Percentiles rank a stretch among this genome's conserved stretches.
phyloP scores from a whole-genome alignment of 2,113 vertebrate species.

The Protobothrops mucrosquamatus region DNA sequence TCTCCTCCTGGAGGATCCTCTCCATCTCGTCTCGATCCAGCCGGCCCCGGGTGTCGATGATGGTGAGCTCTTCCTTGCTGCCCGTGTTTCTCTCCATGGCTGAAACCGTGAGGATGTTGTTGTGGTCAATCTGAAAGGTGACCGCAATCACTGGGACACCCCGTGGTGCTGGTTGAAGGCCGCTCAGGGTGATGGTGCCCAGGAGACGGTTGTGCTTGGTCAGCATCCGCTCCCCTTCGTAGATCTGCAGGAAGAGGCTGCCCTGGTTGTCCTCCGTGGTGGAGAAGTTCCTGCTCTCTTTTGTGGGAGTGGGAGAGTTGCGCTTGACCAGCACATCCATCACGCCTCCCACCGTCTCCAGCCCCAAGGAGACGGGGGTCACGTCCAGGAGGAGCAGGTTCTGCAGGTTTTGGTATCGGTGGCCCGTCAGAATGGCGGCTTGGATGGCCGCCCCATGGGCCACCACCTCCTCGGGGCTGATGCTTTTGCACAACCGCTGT shows the following conservation, averaged over 20 bases:
- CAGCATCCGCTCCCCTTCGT: constrained; percentile 79
- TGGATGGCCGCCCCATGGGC: constrained; percentile 77
- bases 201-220: constrained; percentile 80
- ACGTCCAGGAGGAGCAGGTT: constrained; percentile 77
- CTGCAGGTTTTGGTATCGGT: constrained; percentile 78
- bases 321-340: constrained; percentile 80
- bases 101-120: constrained; percentile 81
- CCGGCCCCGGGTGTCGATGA: constrained; percentile 36
- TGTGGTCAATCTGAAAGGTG: constrained; percentile 79
- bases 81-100: constrained; percentile 79
- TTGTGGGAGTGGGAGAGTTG: constrained; percentile 65
- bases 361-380: constrained; percentile 76
- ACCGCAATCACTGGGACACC: constrained; percentile 80
- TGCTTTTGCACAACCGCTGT: constrained; percentile 70
- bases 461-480: constrained; percentile 75
- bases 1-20: constrained; percentile 37
- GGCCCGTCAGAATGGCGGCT: constrained; percentile 75
- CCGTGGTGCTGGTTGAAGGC: constrained; percentile 78
- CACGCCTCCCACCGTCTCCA: constrained; percentile 78
- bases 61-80: constrained; percentile 30
- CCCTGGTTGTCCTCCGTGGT: constrained; percentile 74
- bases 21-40: constrained; percentile 46
- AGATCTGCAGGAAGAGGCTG: constrained; percentile 77
- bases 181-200: constrained; percentile 76
- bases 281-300: constrained; percentile 79